Evolutionary conservation across 2,113 vertebrate species (phyloP), one percentile per base, ranked within the genome.

Genomic region (Benitochromis conjunctus): DNA sequence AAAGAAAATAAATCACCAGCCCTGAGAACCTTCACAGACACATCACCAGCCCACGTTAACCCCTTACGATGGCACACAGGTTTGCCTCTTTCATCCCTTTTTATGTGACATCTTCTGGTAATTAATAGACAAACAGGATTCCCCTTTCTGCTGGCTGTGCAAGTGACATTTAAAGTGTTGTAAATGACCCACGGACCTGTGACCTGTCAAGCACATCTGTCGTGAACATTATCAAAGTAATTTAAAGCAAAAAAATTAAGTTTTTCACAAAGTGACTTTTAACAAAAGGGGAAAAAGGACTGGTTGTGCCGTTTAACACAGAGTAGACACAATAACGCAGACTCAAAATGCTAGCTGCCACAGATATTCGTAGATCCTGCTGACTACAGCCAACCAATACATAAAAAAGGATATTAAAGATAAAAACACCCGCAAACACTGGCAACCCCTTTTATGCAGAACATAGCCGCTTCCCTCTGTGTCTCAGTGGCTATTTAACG

Each of bases 111-210:
- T 64, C 60, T 10, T 64, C 1, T 64, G 31, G 18, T 38, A 64
- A n/a, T 64, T 64, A 38, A n/a, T 64, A 64, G 31, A 64, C 10
- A 38, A 64, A 64, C 60, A 64, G 0, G 60, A 64, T 64, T 38
- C 4, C 60, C 34, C n/a, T 64, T 64, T 64, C 34, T 64, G 10
- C 60, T 38, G 34, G 19, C 1, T 64, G 60, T 64, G 5, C 60
- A 12, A 64, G 34, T 38, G 60, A n/a, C 34, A 64, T 69, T 69
- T 13, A 43, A 43, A 69, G 7, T 0, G 38, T 4, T 26, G 8
- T 0, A 43, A 43, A 12, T 0, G 13, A 69, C n/a, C 1, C n/a
- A 16, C 9, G 1, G n/a, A 6, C 0, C 7, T 43, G 43, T 0
- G 43, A 26, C 1, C 64, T 69, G 3, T 8, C 13, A 6, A 16